Evolutionary conservation across 2,113 vertebrate species (phyloP).

Genomic region (Laticauda colubrina): DNA sequence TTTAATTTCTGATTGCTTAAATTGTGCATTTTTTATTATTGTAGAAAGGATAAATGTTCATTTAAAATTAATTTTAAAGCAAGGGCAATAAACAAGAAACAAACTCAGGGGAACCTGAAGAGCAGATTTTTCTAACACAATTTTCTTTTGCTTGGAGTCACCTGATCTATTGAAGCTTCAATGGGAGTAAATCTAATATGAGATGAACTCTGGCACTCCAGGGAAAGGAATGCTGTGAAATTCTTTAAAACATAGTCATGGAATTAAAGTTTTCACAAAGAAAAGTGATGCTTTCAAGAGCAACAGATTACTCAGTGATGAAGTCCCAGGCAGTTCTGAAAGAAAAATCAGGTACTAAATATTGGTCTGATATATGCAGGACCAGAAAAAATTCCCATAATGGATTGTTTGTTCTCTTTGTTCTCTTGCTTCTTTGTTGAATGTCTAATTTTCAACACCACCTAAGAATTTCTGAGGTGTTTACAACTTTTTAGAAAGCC

Average conservation of each 20-base stretch:
- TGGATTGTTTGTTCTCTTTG: not conserved
- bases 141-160: not conserved
- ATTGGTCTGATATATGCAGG: not conserved
- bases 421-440: not conserved
- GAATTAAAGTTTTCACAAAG: not conserved
- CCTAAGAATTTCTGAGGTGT: not conserved
- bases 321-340: not conserved
- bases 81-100: not conserved
- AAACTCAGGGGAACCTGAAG: not conserved
- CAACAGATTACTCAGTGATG: not conserved
- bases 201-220: not conserved
- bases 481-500: not conserved
- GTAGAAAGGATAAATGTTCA: not conserved
- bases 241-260: not conserved
- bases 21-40: not conserved
- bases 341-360: not conserved
- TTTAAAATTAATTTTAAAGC: not conserved
- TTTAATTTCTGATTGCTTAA: not conserved
- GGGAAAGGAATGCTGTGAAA: not conserved
- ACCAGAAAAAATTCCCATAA: not conserved
- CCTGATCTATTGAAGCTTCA: not conserved
- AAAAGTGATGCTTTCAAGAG: not conserved
- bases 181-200: not conserved
- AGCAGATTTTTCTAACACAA: not conserved
- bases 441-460: not conserved